These are phyloP conservation scores for Cephus spinipes DNA, from an alignment of 2,888 invertebrate genomes.

Conservation along the genomic window DNA sequence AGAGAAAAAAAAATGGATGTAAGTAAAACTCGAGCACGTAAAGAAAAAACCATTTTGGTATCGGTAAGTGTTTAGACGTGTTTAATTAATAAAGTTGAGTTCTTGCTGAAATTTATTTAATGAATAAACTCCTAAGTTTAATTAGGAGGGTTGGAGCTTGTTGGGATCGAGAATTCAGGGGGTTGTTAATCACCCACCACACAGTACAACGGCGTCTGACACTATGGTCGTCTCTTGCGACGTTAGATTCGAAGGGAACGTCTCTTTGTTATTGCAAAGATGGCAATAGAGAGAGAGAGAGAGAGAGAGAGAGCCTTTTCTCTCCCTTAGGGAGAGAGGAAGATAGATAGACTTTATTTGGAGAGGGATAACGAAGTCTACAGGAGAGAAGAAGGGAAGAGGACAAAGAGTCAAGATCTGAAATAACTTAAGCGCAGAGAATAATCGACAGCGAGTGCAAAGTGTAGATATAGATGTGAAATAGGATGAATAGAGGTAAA, in stretches of 20 bases:
- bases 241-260: background rate
- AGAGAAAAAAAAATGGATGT: background rate
- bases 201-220: background rate
- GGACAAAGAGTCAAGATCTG: background rate
- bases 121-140: conserved; percentile 24
- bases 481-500: background rate
- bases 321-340: too few relatives aligned
- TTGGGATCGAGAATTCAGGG: background rate
- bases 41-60: background rate
- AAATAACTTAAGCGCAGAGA: background rate
- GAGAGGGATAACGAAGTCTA: conserved; percentile 25
- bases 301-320: background rate
- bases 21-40: background rate
- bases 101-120: background rate
- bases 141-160: conserved; percentile 15
- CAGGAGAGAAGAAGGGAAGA: background rate
- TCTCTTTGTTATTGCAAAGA: conserved; percentile 5
- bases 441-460: background rate
- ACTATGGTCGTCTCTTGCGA: background rate
- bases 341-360: too few relatives aligned
- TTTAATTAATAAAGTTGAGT: conserved; percentile 32
- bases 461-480: background rate
- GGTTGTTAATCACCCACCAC: background rate
- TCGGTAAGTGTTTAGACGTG: conserved; percentile 13
- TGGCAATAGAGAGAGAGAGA: conserved; percentile 1